Conservation (phyloP, 2,113 vertebrate genomes). For the Pseudorasbora parva region DNA sequence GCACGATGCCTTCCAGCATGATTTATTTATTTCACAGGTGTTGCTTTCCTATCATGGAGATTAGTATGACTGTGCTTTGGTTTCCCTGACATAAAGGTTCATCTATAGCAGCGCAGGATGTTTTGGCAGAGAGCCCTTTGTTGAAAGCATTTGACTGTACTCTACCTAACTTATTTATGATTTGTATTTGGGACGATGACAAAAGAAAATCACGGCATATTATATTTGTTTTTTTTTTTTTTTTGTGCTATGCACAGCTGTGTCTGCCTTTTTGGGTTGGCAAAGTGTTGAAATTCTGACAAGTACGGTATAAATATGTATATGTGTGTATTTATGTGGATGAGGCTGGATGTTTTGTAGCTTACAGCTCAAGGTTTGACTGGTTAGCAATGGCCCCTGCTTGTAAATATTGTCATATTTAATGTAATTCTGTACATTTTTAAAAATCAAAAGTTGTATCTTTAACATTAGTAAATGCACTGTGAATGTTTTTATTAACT, state of each 20-base stretch:
- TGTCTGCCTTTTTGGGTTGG: background rate
- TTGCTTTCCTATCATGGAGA: conserved; percentile 67
- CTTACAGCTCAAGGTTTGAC: background rate
- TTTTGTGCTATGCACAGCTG: background rate
- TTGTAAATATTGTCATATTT: background rate
- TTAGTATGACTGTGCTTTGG: conserved; percentile 69
- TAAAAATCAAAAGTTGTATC: no score
- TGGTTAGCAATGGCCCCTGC: background rate
- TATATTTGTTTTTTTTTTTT: conserved; percentile 10
- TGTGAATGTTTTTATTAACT: no score
- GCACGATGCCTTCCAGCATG: conserved; percentile 60
- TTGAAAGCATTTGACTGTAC: conserved; percentile 49
- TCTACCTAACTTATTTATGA: conserved; percentile 45
- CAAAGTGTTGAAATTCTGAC: background rate
- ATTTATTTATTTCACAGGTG: conserved; percentile 73
- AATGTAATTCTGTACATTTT: background rate
- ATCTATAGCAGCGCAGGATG: conserved; percentile 58
- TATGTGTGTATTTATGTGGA: background rate
- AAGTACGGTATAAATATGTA: background rate
- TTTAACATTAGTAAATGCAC: no score
- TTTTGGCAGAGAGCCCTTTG: conserved; percentile 51
- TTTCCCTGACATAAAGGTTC: conserved; percentile 61
- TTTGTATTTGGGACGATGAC: conserved; percentile 41
- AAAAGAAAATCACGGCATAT: background rate
- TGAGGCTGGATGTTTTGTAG: background rate